Conservation (phyloP, 2,797 vertebrate species). For the Oreonectes daqikongensis region DNA sequence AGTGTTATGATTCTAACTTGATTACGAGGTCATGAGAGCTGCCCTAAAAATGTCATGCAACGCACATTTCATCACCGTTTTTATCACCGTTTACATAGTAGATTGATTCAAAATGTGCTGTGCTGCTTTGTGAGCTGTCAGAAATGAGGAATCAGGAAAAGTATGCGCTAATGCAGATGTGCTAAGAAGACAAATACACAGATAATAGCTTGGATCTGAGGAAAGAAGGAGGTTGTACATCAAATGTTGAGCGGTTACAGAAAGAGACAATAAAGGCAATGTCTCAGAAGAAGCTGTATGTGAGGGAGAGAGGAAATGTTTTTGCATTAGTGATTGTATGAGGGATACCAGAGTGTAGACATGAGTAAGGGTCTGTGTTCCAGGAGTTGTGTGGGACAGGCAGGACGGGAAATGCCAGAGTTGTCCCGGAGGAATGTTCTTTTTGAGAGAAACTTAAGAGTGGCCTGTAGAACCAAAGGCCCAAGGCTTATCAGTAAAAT, state of each 20-base stretch:
- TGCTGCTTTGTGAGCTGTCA: not conserved
- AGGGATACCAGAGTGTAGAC: constrained; percentile 20
- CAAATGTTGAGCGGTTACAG: not conserved
- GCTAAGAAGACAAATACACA: not conserved
- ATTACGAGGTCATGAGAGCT: constrained; percentile 28
- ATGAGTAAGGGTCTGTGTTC: constrained; percentile 35
- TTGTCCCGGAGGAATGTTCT: constrained; percentile 66
- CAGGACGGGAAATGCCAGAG: constrained; percentile 78
- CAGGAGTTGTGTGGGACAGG: constrained; percentile 62
- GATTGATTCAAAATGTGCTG: not conserved
- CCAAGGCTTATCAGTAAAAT: constrained; percentile 14
- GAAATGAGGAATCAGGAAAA: constrained; percentile 12
- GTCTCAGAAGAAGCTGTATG: not conserved
- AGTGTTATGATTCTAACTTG: constrained; percentile 47
- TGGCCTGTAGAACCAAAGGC: constrained; percentile 15
- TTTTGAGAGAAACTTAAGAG: constrained; percentile 52
- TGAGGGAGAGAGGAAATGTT: constrained; percentile 14
- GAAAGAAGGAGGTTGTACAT: not conserved
- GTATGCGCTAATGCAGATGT: not conserved
- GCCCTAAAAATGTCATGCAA: not conserved
- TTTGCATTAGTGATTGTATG: constrained; percentile 12
- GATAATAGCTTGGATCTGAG: not conserved
- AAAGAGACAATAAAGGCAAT: not conserved
- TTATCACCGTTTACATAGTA: not conserved
- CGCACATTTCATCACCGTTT: not conserved